Evolutionary conservation across 2,113 vertebrate species (phyloP).

Genomic region (Paralichthys olivaceus): DNA sequence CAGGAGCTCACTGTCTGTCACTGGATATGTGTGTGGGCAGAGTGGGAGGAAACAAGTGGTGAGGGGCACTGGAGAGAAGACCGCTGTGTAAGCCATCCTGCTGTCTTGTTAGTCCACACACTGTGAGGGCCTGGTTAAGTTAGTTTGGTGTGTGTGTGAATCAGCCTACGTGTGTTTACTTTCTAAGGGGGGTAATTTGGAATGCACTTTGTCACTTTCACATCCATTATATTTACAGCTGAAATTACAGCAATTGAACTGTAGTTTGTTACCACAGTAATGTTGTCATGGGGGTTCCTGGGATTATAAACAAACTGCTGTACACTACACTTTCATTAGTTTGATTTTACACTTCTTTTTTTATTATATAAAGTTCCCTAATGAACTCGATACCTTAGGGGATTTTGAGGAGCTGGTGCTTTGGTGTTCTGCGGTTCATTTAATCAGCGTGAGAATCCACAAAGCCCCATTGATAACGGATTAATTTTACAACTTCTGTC

Average conservation of each 20-base stretch:
- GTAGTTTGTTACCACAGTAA: background rate
- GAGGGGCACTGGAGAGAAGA: constrained; percentile 10
- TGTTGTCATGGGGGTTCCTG: background rate
- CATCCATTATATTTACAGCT: background rate
- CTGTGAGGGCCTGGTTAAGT: background rate
- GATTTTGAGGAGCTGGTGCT: background rate
- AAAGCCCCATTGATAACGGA: background rate
- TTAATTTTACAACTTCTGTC: constrained; percentile 10
- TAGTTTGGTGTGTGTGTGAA: background rate
- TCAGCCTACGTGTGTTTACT: background rate
- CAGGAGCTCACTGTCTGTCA: constrained; percentile 6
- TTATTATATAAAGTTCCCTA: background rate
- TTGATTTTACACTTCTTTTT: background rate
- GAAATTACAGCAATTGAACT: background rate
- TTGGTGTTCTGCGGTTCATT: background rate
- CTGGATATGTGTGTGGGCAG: constrained; percentile 10
- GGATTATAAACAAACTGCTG: background rate
- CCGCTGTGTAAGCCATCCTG: constrained; percentile 38
- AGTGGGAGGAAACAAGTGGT: constrained; percentile 37
- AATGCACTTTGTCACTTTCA: background rate
- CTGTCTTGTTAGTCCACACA: constrained; percentile 42
- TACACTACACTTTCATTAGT: constrained; percentile 1
- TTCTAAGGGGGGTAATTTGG: constrained; percentile 5
- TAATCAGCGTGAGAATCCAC: constrained; percentile 3
- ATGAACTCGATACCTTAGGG: background rate